These are phyloP conservation scores for Cerastoderma edule DNA, from an alignment of 2,888 invertebrate genomes.

Conservation along the genomic window DNA sequence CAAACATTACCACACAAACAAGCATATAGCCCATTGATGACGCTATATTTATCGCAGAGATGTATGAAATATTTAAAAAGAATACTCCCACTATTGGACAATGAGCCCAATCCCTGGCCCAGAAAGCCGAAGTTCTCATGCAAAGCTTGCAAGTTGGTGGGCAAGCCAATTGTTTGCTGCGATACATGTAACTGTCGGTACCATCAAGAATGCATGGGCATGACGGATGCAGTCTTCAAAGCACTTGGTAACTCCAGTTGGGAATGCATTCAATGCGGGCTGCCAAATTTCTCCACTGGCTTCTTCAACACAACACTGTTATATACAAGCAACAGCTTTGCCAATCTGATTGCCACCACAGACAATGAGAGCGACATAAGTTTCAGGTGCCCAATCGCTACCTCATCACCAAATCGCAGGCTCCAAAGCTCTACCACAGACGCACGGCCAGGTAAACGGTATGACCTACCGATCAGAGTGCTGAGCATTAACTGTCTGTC, in stretches of 20 bases:
- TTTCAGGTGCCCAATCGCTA: no score
- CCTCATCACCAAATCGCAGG: no score
- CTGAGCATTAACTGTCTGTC: no score
- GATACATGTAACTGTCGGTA: slow-evolving; percentile 25
- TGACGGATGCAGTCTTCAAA: slow-evolving; percentile 18
- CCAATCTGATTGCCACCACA: no score
- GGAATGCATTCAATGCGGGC: slow-evolving; percentile 27
- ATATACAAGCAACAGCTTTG: slow-evolving; percentile 15
- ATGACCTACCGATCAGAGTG: no score
- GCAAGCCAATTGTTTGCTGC: slow-evolving; percentile 11
- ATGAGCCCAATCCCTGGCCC: slow-evolving; percentile 18
- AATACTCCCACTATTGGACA: slow-evolving; percentile 3
- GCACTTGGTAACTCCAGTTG: slow-evolving; percentile 3
- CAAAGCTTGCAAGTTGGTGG: not conserved
- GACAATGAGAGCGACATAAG: no score
- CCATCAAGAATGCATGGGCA: slow-evolving; percentile 33
- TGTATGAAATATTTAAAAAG: no score
- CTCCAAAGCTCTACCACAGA: no score
- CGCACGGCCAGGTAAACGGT: no score
- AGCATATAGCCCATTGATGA: no score
- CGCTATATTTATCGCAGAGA: no score
- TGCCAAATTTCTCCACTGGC: slow-evolving; percentile 23
- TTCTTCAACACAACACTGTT: slow-evolving; percentile 13
- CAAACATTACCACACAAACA: no score
- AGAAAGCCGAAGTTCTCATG: slow-evolving; percentile 21